A percentile compares a stretch with the other conserved stretches of the same genome.
phyloP scores from a whole-genome alignment of 2,888 invertebrate species.

The Phorcus lineatus region DNA sequence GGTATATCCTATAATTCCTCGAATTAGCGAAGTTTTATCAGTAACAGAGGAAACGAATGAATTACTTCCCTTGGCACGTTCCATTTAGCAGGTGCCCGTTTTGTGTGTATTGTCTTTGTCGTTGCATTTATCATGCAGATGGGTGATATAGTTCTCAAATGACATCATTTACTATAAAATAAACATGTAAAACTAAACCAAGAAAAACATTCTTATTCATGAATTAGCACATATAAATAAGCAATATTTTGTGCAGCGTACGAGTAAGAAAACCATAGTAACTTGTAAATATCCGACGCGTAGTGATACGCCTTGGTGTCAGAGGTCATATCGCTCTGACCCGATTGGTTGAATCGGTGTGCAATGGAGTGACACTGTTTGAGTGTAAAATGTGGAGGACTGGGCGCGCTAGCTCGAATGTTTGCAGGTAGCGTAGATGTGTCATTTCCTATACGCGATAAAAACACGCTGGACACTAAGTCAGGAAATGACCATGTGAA shows the following conservation, averaged over 20 bases:
- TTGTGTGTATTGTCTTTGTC: neutral
- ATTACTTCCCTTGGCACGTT: neutral
- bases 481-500: neutral
- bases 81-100: neutral
- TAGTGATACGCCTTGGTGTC: neutral
- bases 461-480: neutral
- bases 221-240: too few relatives aligned
- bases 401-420: neutral
- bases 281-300: neutral
- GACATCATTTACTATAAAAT: too few relatives aligned
- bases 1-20: too few relatives aligned
- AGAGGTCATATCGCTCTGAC: conserved; percentile 2
- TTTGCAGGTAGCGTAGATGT: neutral
- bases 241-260: too few relatives aligned
- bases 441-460: neutral
- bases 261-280: neutral
- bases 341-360: neutral
- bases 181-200: too few relatives aligned
- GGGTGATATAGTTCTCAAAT: neutral
- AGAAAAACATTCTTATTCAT: too few relatives aligned
- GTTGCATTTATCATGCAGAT: neutral
- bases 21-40: too few relatives aligned
- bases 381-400: neutral
- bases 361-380: conserved; percentile 3
- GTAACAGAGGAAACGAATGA: neutral